Base-by-base conservation (phyloP, 2,113 vertebrate genomes). In the Scomber japonicus region DNA sequence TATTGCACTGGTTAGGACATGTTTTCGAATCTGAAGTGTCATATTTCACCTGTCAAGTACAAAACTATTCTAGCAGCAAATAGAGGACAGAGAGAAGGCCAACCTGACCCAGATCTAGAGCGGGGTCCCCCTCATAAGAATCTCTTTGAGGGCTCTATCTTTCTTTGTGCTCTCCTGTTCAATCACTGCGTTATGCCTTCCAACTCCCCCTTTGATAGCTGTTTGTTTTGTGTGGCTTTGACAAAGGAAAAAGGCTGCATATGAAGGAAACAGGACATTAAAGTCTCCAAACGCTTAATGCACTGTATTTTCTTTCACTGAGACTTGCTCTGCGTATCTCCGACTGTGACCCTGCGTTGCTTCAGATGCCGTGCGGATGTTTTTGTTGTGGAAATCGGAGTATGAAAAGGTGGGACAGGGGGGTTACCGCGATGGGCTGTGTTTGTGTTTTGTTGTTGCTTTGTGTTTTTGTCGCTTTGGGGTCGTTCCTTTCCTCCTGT, bases 341-440 rank as follows among this genome's bases (percentile, higher is more conserved):
- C 48, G 71, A 68, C 74, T 60, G 51, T 83, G 85, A 75, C 86
- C 89, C 61, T 11, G 51, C 11, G 71, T 76, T 45, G 61, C 63
- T 69, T 82, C 68, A 45, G 80, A 83, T 13, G 54, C 63, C 5
- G 15, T 4, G 11, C n/a, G 19, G 24, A 64, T 83, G 84, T 83
- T 88, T 90, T 86, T 92, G 83, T 91, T 93, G 87, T 91, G 89
- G 73, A 90, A 91, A 90, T 84, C 3, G 21, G 56, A 48, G 67
- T 70, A 80, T 71, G 83, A 71, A 83, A 82, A 86, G 81, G 77
- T 81, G 83, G 85, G 73, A 82, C 55, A 3, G 27, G 40, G 40
- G 75, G 82, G 78, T 85, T 82, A 84, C 50, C 8, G 24, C 62
- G 31, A 31, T 31, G 71, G 79, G 64, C 60, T 65, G 46, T 80